Percentiles rank a stretch among this genome's conserved stretches.
Conservation (phyloP, 2,113 vertebrate genomes). For the Arvicanthis niloticus region DNA sequence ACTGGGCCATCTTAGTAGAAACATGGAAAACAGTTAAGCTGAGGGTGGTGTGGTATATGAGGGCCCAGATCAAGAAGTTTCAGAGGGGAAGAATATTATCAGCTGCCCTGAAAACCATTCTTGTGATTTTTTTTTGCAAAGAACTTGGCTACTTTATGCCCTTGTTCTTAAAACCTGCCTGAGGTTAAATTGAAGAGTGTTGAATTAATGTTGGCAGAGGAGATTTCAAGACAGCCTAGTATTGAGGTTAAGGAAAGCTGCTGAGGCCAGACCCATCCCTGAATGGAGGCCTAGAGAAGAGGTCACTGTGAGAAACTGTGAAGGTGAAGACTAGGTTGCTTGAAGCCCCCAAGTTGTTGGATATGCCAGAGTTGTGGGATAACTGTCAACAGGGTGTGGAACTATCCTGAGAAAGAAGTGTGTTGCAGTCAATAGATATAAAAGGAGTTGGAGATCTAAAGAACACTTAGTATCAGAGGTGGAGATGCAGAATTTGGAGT, state of each 20-base stretch:
- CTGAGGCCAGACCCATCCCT: background rate
- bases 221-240: background rate
- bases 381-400: background rate
- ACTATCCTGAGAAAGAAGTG: background rate
- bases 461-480: background rate
- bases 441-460: background rate
- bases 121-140: background rate
- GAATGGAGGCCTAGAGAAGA: background rate
- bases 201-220: background rate
- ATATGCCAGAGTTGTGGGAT: background rate
- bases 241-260: background rate
- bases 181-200: background rate
- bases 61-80: background rate
- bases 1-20: background rate
- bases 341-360: background rate
- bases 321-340: background rate
- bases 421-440: background rate
- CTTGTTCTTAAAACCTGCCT: background rate
- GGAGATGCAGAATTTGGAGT: background rate
- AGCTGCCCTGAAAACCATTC: background rate
- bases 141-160: background rate
- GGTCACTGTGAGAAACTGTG: background rate
- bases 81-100: background rate
- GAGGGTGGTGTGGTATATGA: background rate
- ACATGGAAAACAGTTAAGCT: background rate